phyloP scores from a whole-genome alignment of 2,888 invertebrate species.

The Villa cingulata region DNA sequence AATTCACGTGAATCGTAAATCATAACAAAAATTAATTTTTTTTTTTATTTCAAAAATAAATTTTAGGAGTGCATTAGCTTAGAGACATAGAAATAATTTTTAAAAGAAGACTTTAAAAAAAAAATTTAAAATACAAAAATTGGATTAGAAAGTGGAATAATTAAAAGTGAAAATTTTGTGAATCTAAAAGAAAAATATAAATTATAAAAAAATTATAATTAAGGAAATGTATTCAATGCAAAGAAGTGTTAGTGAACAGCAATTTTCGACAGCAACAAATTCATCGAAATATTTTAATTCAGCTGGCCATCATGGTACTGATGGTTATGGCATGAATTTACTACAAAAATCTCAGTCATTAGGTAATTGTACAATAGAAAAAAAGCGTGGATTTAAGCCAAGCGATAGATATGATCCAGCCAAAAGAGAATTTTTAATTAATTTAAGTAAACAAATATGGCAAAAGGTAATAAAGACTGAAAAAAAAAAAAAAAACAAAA shows the following conservation, averaged over 20 bases:
- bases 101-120: no score
- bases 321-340: constrained; percentile 8
- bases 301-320: neutral
- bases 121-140: no score
- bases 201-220: neutral
- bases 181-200: neutral
- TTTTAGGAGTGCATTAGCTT: no score
- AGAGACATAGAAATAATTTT: no score
- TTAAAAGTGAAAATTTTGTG: no score
- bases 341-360: constrained; percentile 38
- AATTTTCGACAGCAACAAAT: constrained; percentile 23
- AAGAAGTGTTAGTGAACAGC: constrained; percentile 10
- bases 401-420: constrained; percentile 67
- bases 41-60: no score
- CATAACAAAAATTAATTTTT: no score
- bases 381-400: constrained; percentile 67
- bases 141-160: no score
- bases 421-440: constrained; percentile 66
- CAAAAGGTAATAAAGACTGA: constrained; percentile 42
- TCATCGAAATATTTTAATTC: neutral
- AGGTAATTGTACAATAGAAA: constrained; percentile 48
- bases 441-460: constrained; percentile 64
- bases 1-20: no score
- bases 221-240: constrained; percentile 11
- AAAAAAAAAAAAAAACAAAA: constrained; percentile 1